Evolutionary conservation across 2,888 invertebrate genomes (phyloP), one percentile per base, ranked within the genome.

Genomic region (Petrophora chlorosata): DNA sequence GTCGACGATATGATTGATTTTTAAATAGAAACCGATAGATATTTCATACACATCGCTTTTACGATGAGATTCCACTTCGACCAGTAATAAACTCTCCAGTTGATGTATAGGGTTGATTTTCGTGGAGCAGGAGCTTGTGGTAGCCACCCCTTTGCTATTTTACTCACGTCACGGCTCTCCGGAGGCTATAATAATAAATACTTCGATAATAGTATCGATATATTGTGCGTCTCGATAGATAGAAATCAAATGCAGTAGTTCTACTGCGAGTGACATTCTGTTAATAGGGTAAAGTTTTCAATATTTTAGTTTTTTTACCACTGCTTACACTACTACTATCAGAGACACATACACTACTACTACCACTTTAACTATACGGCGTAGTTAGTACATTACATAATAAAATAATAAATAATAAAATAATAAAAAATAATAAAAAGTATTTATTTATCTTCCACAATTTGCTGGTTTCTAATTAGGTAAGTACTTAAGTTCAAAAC

Each of bases 171-270:
- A 55, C 56, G 61, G 58, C 47, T 34, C 40, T 51, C 41, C 23
- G 35, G 47, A 50, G 48, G 51, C 33, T 35, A 41, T 50, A 61
- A 61, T 67, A 65, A 62, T 69, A 63, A 56, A 59, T 60, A 23
- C 36, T 59, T 43, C 48, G 58, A 55, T 63, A 61, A 59, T 64
- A 62, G 50, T 51, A 56, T 38, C 17, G 61, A 40, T 59, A 44
- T 47, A 41, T 43, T 44, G 19, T 33, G 26, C 33, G 33, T 42
- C 30, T 54, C 32, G 25, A 47, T 44, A 41, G 44, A 44, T 44
- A 38, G 19, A 33, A 38, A 42, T 43, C 32, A 36, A 41, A 30
- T 39, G 38, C 45, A 44, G 29, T 16, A 36, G 23, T 25, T n/a
- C n/a, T n/a, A n/a, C n/a, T n/a, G n/a, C n/a, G n/a, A n/a, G n/a